Evolutionary conservation across 2,888 invertebrate genomes (phyloP).

Genomic region (Nomada ferruginata): DNA sequence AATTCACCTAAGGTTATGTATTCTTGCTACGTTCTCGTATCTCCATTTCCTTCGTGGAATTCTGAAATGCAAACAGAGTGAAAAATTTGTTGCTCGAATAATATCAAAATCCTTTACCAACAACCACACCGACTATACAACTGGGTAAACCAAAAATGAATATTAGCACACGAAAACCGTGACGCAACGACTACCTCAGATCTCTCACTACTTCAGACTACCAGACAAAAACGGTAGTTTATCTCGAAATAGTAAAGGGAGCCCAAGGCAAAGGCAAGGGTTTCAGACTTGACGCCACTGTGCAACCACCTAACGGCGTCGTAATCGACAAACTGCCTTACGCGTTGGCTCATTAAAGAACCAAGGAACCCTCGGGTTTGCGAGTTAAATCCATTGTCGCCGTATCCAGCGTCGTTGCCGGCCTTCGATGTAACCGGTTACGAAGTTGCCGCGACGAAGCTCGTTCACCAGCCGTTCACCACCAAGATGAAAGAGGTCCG

Average conservation of each 20-base stretch:
- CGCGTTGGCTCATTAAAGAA: conserved; percentile 76
- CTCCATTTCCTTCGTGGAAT: no score
- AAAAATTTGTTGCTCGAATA: no score
- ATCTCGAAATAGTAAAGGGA: conserved; percentile 51
- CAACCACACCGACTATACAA: no score
- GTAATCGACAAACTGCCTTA: conserved; percentile 76
- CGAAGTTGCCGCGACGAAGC: conserved; percentile 1
- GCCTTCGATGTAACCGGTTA: conserved; percentile 37
- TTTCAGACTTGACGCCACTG: conserved; percentile 42
- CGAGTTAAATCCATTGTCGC: conserved; percentile 74
- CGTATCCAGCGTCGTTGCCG: conserved; percentile 39
- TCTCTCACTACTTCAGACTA: no score
- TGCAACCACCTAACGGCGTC: conserved; percentile 64
- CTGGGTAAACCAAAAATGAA: no score
- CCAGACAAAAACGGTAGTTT: conserved; percentile 22
- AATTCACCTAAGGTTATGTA: no score
- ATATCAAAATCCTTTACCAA: no score
- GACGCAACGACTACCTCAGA: no score
- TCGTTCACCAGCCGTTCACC: neutral
- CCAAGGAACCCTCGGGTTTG: conserved; percentile 73
- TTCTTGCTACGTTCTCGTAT: no score
- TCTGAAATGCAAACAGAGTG: no score
- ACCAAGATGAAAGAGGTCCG: conserved; percentile 1
- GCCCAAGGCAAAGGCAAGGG: conserved; percentile 60
- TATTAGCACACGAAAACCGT: neutral